Percentiles rank a stretch among this genome's conserved stretches.
Evolutionary conservation across 2,888 invertebrate species (phyloP).

Genomic region (Papilio gigon): DNA sequence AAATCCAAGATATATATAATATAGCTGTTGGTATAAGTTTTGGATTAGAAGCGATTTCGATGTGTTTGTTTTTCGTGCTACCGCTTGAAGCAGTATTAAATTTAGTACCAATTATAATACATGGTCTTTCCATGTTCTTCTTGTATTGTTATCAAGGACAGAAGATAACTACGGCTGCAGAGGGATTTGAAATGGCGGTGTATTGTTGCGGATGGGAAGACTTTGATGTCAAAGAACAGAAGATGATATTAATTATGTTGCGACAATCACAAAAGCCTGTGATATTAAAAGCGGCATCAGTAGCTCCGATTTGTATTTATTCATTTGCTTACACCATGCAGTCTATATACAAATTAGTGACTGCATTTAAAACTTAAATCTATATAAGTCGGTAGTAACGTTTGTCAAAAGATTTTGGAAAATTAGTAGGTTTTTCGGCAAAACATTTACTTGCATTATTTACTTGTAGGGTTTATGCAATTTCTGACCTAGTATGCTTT

Average conservation of each 20-base stretch:
- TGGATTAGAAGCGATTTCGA: constrained; percentile 7
- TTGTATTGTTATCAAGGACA: constrained; percentile 57
- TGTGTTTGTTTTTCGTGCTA: constrained; percentile 15
- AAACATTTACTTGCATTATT: background rate
- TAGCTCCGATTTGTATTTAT: constrained; percentile 53
- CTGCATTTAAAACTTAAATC: constrained; percentile 49
- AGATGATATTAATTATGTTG: constrained; percentile 52
- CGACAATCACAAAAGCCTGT: constrained; percentile 55
- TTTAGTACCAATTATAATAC: constrained; percentile 47
- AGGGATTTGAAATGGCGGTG: constrained; percentile 53
- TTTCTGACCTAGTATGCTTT: background rate
- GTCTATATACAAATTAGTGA: constrained; percentile 55
- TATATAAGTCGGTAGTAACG: background rate
- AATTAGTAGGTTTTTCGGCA: background rate
- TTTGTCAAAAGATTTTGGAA: too few species aligned
- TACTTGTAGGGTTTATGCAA: background rate
- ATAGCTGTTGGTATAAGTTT: constrained; percentile 11
- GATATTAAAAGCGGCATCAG: constrained; percentile 48
- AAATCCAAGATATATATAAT: constrained; percentile 1
- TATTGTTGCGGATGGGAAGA: constrained; percentile 58
- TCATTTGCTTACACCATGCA: constrained; percentile 56
- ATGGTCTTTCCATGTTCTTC: constrained; percentile 52
- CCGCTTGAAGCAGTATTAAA: constrained; percentile 5
- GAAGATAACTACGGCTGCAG: constrained; percentile 53
- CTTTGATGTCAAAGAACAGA: constrained; percentile 48